Evolutionary conservation across 37 sponge, comb jelly and placozoan genomes (phyloP).

Genomic region (Oopsacas minuta): DNA sequence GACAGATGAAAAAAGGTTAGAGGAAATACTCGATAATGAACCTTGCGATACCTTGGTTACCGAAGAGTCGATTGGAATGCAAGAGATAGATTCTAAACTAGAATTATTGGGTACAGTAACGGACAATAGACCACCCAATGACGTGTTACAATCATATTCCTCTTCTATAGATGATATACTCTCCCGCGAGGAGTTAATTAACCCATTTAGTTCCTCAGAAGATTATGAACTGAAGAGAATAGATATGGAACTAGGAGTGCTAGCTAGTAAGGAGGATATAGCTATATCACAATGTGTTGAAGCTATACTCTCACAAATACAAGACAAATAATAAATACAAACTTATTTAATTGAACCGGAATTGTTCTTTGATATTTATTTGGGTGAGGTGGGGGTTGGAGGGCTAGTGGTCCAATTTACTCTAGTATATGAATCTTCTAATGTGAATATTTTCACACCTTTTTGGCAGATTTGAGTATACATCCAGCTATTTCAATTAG

Average conservation of each 20-base stretch:
- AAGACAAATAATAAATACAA: no score
- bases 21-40: neutral
- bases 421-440: no score
- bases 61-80: neutral
- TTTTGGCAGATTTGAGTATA: no score
- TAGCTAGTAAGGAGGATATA: no score
- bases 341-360: no score
- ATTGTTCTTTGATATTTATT: no score
- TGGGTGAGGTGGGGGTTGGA: no score
- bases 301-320: no score
- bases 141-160: neutral
- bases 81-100: slow-evolving; percentile 14
- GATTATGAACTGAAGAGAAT: neutral
- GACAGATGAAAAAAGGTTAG: neutral
- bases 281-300: no score
- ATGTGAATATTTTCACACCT: no score
- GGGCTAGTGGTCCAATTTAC: no score
- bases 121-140: neutral
- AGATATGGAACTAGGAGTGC: neutral
- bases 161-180: neutral
- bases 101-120: neutral
- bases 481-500: no score
- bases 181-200: neutral
- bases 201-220: neutral
- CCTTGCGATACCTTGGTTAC: neutral